Percentiles rank a stretch among this genome's conserved stretches.
Conservation (phyloP, 2,797 vertebrate species). For the Acanthurus tractus region DNA sequence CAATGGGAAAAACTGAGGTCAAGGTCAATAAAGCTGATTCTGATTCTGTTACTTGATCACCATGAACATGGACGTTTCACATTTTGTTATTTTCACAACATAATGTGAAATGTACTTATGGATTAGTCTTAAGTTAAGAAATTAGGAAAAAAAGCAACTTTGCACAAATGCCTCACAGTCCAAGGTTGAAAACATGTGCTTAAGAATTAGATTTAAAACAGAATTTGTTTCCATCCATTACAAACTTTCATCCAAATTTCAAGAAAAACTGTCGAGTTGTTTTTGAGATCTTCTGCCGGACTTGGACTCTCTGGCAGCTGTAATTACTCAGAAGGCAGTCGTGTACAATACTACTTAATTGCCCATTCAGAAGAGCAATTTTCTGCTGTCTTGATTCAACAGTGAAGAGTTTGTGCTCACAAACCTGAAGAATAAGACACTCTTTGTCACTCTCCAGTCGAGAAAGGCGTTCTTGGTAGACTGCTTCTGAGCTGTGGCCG, state of each 20-base stretch:
- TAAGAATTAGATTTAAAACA: not conserved
- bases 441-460: constrained; percentile 98
- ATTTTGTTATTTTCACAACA: no score
- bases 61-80: not conserved
- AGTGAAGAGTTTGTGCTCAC: constrained; percentile 30
- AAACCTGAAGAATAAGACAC: constrained; percentile 96
- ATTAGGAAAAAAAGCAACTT: not conserved
- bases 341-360: constrained; percentile 21
- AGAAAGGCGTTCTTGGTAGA: constrained; percentile 93
- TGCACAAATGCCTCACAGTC: not conserved
- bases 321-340: not conserved
- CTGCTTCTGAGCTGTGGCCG: constrained; percentile 88
- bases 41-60: not conserved
- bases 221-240: not conserved
- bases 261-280: not conserved
- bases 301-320: not conserved
- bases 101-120: not conserved
- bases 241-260: not conserved
- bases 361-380: constrained; percentile 5
- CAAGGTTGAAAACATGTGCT: no score
- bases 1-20: no score
- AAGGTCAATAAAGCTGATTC: not conserved
- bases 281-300: constrained; percentile 9
- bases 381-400: not conserved
- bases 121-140: not conserved